A percentile compares a stretch with the other conserved stretches of the same genome.
phyloP scores from a whole-genome alignment of 2,888 invertebrate species.

The Ormyrus nitidulus region DNA sequence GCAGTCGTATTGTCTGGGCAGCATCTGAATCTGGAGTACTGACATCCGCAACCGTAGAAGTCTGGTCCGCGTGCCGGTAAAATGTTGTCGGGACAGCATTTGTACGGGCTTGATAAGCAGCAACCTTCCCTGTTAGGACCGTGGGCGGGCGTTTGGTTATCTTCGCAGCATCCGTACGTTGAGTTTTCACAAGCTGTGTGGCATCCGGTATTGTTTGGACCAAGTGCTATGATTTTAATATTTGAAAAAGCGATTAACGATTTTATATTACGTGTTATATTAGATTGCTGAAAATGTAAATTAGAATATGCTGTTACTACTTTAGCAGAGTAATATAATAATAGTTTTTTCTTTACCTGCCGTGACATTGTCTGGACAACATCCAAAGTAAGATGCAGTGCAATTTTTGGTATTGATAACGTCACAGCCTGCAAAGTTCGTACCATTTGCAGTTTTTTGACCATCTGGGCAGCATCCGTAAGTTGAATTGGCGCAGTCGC shows the following conservation, averaged over 20 bases:
- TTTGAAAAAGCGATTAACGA: neutral
- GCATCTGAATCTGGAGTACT: slow-evolving; percentile 86
- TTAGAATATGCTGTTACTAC: too few species aligned
- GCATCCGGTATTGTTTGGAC: slow-evolving; percentile 86
- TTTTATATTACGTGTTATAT: too few species aligned
- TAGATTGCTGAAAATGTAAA: too few species aligned
- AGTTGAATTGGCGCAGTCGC: slow-evolving; percentile 77
- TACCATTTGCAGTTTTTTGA: slow-evolving; percentile 79
- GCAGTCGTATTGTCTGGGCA: slow-evolving; percentile 89
- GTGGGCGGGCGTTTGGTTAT: slow-evolving; percentile 89
- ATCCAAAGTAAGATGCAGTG: slow-evolving; percentile 81
- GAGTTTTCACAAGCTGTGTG: slow-evolving; percentile 82
- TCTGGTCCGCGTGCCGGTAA: slow-evolving; percentile 88
- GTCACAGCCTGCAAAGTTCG: slow-evolving; percentile 81
- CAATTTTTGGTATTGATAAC: slow-evolving; percentile 76
- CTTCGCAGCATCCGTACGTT: slow-evolving; percentile 91
- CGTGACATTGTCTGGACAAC: slow-evolving; percentile 84
- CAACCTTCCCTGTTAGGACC: slow-evolving; percentile 90
- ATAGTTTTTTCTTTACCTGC: slow-evolving; percentile 76
- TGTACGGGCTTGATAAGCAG: slow-evolving; percentile 83
- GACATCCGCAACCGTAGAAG: slow-evolving; percentile 85
- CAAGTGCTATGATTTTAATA: slow-evolving; percentile 77
- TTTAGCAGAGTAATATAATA: neutral
- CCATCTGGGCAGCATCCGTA: slow-evolving; percentile 89
- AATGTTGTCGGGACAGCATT: slow-evolving; percentile 95